A percentile compares a stretch with the other conserved stretches of the same genome.
Evolutionary conservation across 2,113 vertebrate genomes (phyloP).

Genomic region (Thalassarche chlororhynchos): DNA sequence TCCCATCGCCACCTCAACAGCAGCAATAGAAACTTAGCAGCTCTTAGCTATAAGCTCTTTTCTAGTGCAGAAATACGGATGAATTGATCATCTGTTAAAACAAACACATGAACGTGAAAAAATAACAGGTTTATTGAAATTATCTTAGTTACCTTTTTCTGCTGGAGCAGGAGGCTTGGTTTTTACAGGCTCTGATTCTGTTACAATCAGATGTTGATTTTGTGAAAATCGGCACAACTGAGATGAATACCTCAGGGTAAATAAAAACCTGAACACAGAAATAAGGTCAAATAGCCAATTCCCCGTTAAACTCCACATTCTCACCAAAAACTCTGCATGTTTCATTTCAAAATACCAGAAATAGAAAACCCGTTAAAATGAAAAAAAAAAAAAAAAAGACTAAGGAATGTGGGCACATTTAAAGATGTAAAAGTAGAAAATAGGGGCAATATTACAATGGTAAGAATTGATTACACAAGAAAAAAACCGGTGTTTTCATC

Average conservation of each 20-base stretch:
- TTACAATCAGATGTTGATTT: background rate
- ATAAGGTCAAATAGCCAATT: background rate
- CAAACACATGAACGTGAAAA: background rate
- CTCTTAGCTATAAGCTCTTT: background rate
- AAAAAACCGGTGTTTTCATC: background rate
- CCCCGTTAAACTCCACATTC: background rate
- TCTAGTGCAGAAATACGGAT: background rate
- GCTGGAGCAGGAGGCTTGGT: background rate
- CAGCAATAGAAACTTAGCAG: background rate
- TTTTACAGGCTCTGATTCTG: background rate
- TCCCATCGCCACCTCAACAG: background rate
- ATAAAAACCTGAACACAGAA: background rate
- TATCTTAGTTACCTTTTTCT: background rate
- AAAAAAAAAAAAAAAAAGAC: background rate
- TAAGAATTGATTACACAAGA: background rate
- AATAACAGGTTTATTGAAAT: background rate
- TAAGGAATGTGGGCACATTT: background rate
- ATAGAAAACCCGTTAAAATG: background rate
- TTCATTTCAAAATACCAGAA: background rate
- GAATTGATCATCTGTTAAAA: background rate
- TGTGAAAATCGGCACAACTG: background rate
- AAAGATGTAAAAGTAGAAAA: background rate
- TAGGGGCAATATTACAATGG: rapidly evolving
- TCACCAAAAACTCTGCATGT: background rate
- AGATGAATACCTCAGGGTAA: background rate